These are phyloP conservation scores for Brevimyrus niger DNA, from an alignment of 2,113 vertebrate species.

Conservation along the genomic window DNA sequence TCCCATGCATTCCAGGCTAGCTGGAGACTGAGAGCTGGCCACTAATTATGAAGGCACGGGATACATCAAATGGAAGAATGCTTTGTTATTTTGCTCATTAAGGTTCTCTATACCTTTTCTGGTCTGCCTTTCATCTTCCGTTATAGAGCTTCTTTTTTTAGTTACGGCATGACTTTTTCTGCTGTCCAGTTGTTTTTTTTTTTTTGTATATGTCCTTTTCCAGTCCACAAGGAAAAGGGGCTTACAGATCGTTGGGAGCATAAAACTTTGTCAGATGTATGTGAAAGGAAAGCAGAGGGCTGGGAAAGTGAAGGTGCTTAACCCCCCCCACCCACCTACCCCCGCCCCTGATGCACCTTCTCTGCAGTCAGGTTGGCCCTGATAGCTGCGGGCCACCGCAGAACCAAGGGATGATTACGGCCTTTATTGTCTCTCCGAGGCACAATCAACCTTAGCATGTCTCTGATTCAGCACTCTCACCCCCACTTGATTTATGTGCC, in stretches of 20 bases:
- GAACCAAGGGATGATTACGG: constrained; percentile 7
- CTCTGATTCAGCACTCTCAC: constrained; percentile 23
- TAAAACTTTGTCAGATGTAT: neutral
- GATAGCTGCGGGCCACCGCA: neutral
- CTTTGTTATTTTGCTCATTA: neutral
- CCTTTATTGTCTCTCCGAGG: constrained; percentile 23
- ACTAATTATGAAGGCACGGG: neutral
- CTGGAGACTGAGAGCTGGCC: neutral
- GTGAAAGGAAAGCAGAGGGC: neutral
- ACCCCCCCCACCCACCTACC: neutral
- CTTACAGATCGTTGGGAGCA: neutral
- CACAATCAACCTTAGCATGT: constrained; percentile 17
- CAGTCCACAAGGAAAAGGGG: neutral
- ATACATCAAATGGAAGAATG: neutral
- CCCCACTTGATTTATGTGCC: constrained; percentile 17
- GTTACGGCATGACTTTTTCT: neutral
- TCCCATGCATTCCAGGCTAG: neutral
- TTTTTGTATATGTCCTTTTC: neutral
- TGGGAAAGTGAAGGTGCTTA: constrained; percentile 14
- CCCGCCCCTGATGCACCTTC: neutral
- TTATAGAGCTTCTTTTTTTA: neutral
- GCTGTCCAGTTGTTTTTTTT: neutral
- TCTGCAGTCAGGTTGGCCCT: neutral
- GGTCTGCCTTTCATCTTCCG: constrained; percentile 6
- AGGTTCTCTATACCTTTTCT: neutral